Evolutionary conservation across 2,888 invertebrate species (phyloP).

Genomic region (Salticus scenicus): DNA sequence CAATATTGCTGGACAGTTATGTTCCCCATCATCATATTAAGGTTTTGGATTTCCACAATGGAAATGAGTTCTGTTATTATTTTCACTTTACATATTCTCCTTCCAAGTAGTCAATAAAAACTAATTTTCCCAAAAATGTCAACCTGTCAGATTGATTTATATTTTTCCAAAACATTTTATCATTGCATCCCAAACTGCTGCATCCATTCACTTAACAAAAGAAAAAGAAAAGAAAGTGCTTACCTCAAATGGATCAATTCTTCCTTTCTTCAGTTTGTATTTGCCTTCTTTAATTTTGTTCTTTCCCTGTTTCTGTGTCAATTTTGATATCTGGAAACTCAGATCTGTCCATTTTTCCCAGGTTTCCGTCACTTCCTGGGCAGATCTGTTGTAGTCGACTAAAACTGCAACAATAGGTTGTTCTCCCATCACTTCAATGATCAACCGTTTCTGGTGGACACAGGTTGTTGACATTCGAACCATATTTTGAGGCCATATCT

Average conservation of each 20-base stretch:
- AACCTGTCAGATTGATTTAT: no score
- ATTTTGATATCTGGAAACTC: background rate
- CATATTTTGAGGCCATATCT: background rate
- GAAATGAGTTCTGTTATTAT: no score
- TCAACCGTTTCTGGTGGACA: constrained; percentile 5
- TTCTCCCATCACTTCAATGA: background rate
- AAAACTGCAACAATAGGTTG: background rate
- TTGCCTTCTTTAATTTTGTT: background rate
- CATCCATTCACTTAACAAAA: no score
- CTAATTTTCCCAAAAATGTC: no score
- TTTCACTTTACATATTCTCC: no score
- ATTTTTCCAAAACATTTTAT: no score
- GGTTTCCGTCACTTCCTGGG: background rate
- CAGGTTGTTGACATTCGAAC: background rate
- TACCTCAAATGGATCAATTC: background rate
- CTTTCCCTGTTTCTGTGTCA: background rate
- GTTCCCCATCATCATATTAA: no score
- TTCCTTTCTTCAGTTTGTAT: background rate
- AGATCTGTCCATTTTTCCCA: constrained; percentile 3
- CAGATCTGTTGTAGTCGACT: background rate
- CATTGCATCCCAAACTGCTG: no score
- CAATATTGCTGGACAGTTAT: no score
- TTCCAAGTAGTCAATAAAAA: no score
- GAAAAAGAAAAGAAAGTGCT: background rate
- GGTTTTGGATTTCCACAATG: no score